Percentiles rank a stretch among this genome's conserved stretches.
phyloP scores from a whole-genome alignment of 2,113 vertebrate species.

The Microtus pennsylvanicus region DNA sequence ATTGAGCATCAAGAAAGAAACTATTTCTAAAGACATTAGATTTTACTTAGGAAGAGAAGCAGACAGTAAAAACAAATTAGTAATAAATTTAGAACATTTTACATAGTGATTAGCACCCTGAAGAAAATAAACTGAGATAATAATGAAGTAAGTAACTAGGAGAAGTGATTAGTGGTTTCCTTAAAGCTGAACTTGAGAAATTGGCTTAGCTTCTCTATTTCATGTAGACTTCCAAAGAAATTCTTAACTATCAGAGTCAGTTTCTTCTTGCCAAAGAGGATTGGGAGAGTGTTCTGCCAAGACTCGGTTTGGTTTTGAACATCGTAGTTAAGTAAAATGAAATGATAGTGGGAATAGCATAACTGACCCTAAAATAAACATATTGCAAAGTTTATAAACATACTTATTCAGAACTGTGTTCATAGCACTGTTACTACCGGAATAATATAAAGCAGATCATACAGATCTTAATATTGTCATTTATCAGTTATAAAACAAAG shows the following conservation, averaged over 20 bases:
- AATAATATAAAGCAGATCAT: neutral
- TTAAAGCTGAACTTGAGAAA: neutral
- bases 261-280: neutral
- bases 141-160: neutral
- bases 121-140: constrained; percentile 12
- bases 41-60: neutral
- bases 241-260: neutral
- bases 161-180: neutral
- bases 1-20: neutral
- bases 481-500: neutral
- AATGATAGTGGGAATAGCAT: neutral
- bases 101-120: neutral
- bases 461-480: neutral
- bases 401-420: neutral
- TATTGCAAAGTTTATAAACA: neutral
- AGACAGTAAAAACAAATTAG: neutral
- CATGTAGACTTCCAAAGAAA: neutral
- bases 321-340: neutral
- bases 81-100: constrained; percentile 9
- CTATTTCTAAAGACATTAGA: neutral
- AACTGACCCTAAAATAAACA: neutral
- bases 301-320: neutral
- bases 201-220: neutral
- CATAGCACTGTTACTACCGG: neutral
- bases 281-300: neutral